Evolutionary conservation across 2,113 vertebrate genomes (phyloP).

Genomic region (Camelus bactrianus): DNA sequence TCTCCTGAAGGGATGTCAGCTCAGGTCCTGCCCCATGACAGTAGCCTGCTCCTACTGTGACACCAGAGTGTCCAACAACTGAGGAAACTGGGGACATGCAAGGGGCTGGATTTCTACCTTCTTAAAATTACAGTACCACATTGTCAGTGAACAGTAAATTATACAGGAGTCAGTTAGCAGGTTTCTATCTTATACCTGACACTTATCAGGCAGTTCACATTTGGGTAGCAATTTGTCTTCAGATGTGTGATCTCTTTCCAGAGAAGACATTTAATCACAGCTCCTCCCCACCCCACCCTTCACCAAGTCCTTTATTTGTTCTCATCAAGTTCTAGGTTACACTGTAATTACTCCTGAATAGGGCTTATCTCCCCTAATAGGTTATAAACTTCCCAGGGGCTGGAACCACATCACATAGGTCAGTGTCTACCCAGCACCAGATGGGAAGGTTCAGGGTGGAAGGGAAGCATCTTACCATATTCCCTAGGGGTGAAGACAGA

Average conservation of each 20-base stretch:
- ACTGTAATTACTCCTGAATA: neutral
- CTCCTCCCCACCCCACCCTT: neutral
- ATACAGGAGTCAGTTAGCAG: neutral
- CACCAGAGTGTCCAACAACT: neutral
- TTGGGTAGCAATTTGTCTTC: neutral
- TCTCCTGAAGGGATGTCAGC: neutral
- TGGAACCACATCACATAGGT: neutral
- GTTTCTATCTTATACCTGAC: neutral
- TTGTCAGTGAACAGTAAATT: neutral
- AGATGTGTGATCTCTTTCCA: neutral
- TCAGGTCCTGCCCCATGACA: neutral
- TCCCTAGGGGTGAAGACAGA: neutral
- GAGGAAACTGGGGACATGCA: neutral
- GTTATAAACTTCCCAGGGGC: too few relatives aligned
- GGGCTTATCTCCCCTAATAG: neutral
- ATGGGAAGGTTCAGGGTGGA: neutral
- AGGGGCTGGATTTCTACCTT: neutral
- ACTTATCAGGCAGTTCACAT: neutral
- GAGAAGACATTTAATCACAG: neutral
- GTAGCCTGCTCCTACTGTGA: neutral
- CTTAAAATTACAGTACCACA: neutral
- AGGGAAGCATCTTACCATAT: neutral
- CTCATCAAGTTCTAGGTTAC: neutral
- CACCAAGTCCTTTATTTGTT: neutral
- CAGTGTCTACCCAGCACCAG: neutral